Conservation (phyloP, 2,888 invertebrate genomes). For the Aleiodes testaceus region DNA sequence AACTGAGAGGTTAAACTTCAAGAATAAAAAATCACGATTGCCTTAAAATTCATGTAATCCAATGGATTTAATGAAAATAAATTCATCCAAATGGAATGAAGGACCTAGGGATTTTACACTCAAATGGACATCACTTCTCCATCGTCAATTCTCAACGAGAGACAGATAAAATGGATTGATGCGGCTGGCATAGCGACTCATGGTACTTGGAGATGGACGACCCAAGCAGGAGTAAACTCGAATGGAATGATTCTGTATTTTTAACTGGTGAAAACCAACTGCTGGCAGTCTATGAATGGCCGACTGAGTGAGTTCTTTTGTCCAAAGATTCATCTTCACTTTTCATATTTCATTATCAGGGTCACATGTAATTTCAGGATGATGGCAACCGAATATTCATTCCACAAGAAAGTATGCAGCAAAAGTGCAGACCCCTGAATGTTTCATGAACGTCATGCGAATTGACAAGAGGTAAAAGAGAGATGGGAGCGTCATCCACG, state of each 20-base stretch:
- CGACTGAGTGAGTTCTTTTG: conserved; percentile 43
- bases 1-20: not conserved
- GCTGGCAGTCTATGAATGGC: conserved; percentile 39
- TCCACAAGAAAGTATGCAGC: not conserved
- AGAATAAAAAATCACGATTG: not conserved
- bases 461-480: conserved; percentile 13
- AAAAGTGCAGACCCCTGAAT: conserved; percentile 19
- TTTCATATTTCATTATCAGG: too few species aligned
- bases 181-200: conserved; percentile 42
- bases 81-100: not conserved
- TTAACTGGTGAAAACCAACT: conserved; percentile 32
- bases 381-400: not conserved
- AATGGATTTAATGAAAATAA: not conserved
- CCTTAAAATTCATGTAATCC: too few species aligned
- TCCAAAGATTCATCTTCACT: too few species aligned
- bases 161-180: conserved; percentile 50
- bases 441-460: conserved; percentile 32
- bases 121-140: conserved; percentile 44
- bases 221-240: conserved; percentile 12
- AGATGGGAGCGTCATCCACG: not conserved
- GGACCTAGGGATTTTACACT: not conserved
- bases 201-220: conserved; percentile 37
- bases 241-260: conserved; percentile 9
- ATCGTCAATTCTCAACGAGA: not conserved
- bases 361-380: not conserved